A percentile compares a stretch with the other conserved stretches of the same genome.
phyloP scores from a whole-genome alignment of 2,113 vertebrate genomes.

The Macquaria australasica region DNA sequence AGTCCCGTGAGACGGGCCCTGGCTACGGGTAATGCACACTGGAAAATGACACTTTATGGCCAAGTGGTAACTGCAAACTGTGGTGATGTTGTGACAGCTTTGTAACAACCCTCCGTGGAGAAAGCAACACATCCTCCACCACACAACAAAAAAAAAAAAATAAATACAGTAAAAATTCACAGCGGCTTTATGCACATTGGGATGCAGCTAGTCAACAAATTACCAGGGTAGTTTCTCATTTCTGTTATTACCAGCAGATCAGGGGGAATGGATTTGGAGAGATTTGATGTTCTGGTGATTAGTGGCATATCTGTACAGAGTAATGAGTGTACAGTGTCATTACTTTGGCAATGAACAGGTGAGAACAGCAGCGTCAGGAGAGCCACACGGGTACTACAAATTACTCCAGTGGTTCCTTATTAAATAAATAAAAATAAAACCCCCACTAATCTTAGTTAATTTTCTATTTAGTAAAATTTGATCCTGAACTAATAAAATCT shows the following conservation, averaged over 20 bases:
- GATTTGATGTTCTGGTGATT: conserved; percentile 56
- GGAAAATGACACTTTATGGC: conserved; percentile 25
- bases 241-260: conserved; percentile 27
- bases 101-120: neutral
- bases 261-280: conserved; percentile 4
- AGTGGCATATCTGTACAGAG: conserved; percentile 13
- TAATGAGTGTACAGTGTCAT: conserved; percentile 5
- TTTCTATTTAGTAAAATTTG: neutral
- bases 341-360: conserved; percentile 15
- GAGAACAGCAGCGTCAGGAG: conserved; percentile 15
- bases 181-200: neutral
- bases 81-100: conserved; percentile 5
- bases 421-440: neutral
- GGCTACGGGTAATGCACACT: neutral
- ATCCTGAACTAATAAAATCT: neutral
- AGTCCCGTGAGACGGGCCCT: conserved; percentile 14
- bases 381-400: neutral
- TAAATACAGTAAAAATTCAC: neutral
- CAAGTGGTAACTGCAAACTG: conserved; percentile 15
- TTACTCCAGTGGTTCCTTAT: neutral
- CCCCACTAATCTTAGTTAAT: neutral
- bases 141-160: neutral
- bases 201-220: conserved; percentile 6
- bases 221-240: conserved; percentile 14
- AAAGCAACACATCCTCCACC: neutral